Base-by-base conservation (phyloP, 2,113 vertebrate species). In the Macquaria ambigua region DNA sequence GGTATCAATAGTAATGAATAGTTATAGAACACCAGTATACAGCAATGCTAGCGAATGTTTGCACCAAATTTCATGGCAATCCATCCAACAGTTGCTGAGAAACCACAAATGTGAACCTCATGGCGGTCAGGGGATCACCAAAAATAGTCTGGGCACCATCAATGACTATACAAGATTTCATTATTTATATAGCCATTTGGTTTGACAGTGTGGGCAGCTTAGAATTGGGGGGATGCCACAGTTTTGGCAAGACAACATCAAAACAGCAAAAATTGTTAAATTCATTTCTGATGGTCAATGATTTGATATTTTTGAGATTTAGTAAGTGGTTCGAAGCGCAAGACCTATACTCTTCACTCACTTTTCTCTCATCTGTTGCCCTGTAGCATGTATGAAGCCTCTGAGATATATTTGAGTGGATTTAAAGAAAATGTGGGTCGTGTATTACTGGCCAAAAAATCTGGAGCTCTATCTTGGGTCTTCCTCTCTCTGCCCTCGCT, bases 371-470 rank as follows among this genome's bases (percentile, higher is more conserved):
- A 72, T 84, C 76, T 80, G 37, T 72, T 80, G 63, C 68, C 74
- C 71, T 53, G 68, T 50, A 52, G 82, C 59, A 72, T n/a, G n/a
- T 20, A 25, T 6, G 56, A 81, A 69, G 52, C 79, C 77, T 85
- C 20, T 34, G 59, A 88, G 61, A 86, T 52, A 34, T 81, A 81
- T 81, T 50, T 52, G 61, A 86, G 79, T 76, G 68, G 79, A 84
- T 74, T 85, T 87, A n/a, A 80, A 72, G 66, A 41, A 85, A 83
- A 93, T 94, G 76, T 94, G 88, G 91, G 91, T 93, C 89, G 81
- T 79, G 84, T 71, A 78, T 92, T 82, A 77, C 71, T 66, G 76
- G 89, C 81, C 84, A 74, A 82, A 68, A 81, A 82, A 92, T 92
- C 63, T 83, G 67, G 81, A 90, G 86, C 88, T 89, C 79, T 79